Percentiles rank a stretch among this genome's conserved stretches.
These are phyloP conservation scores for Lochmaea crataegi DNA, from an alignment of 2,888 invertebrate species.

Conservation along the genomic window DNA sequence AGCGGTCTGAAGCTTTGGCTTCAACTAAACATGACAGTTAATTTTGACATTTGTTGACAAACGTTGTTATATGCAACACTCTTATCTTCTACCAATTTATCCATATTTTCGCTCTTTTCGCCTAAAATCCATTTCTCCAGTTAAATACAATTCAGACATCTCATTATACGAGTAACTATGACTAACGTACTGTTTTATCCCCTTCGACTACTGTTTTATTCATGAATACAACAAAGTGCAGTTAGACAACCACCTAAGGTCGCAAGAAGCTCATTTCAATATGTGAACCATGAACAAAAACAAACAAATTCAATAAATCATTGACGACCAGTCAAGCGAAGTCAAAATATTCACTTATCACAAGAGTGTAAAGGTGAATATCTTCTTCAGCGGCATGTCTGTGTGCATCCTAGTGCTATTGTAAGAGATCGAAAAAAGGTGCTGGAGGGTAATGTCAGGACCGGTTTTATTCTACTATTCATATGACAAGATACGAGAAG, in stretches of 20 bases:
- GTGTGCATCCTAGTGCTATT: constrained; percentile 39
- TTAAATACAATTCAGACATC: too few species aligned
- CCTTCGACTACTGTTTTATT: constrained; percentile 22
- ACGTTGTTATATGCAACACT: too few species aligned
- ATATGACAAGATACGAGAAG: background rate
- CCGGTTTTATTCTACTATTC: constrained; percentile 18
- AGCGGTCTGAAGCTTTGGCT: too few species aligned
- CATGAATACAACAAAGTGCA: constrained; percentile 5
- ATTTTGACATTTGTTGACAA: too few species aligned
- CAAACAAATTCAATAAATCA: constrained; percentile 43
- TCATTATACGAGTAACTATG: too few species aligned
- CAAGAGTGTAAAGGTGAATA: constrained; percentile 53
- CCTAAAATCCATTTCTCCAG: too few species aligned
- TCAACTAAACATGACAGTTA: too few species aligned
- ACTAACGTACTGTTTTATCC: background rate
- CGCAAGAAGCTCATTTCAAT: constrained; percentile 27
- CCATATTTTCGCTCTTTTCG: too few species aligned
- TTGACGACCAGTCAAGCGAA: constrained; percentile 41
- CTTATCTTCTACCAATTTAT: too few species aligned
- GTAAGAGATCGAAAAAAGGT: constrained; percentile 39
- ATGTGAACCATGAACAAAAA: constrained; percentile 27
- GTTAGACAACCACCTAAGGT: constrained; percentile 25
- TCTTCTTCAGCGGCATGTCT: constrained; percentile 50
- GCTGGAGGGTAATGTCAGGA: constrained; percentile 35
- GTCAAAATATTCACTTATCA: constrained; percentile 53